These are phyloP conservation scores for Danaus plexippus DNA, from an alignment of 1,140 invertebrate genomes.

Conservation along the genomic window DNA sequence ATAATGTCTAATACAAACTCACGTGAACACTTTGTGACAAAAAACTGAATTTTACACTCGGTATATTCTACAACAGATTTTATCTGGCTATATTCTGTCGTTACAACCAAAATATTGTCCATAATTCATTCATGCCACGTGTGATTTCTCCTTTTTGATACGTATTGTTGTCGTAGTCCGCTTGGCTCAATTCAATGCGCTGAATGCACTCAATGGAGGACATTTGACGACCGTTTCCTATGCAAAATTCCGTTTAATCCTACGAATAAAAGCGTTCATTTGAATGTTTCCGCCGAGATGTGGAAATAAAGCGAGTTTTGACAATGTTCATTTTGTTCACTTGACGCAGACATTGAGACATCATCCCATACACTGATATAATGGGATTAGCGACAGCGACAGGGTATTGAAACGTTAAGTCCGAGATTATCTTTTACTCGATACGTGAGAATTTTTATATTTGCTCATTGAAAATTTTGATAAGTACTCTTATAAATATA, in stretches of 20 bases:
- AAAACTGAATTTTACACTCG: no score
- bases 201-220: conserved; percentile 25
- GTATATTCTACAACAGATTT: conserved; percentile 23
- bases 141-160: conserved; percentile 50
- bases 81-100: conserved; percentile 43
- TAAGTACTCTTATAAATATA: neutral
- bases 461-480: conserved; percentile 4
- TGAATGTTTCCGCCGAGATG: conserved; percentile 46
- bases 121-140: conserved; percentile 55
- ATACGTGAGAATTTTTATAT: conserved; percentile 11
- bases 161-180: conserved; percentile 40
- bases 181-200: conserved; percentile 40
- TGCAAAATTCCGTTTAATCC: conserved; percentile 64
- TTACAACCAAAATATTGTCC: conserved; percentile 42
- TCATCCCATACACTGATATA: conserved; percentile 49
- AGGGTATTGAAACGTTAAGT: conserved; percentile 28
- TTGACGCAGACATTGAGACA: conserved; percentile 45
- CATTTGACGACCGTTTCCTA: conserved; percentile 56
- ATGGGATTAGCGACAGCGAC: conserved; percentile 52
- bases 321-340: conserved; percentile 50
- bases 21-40: no score
- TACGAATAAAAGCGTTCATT: conserved; percentile 23
- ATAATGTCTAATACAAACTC: no score
- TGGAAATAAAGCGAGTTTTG: conserved; percentile 31
- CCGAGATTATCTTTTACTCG: conserved; percentile 3